phyloP scores from a whole-genome alignment of 2,888 invertebrate species.

The Volucella inanis region DNA sequence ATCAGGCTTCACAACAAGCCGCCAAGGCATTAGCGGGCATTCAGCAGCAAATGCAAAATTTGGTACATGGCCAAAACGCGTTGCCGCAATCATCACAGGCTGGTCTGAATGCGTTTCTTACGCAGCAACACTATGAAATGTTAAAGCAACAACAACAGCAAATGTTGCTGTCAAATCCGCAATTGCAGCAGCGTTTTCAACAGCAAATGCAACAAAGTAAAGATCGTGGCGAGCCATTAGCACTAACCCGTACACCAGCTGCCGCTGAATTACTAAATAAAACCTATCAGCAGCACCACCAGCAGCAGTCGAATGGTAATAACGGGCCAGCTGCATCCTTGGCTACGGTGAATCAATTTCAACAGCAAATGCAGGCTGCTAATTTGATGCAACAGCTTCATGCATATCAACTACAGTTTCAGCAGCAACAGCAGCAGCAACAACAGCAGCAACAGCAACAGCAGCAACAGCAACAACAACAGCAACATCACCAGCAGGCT shows the following conservation, averaged over 20 bases:
- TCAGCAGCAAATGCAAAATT: constrained; percentile 80
- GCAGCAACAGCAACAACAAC: constrained; percentile 65
- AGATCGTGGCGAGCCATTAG: constrained; percentile 78
- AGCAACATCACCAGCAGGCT: constrained; percentile 81
- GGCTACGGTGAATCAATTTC: constrained; percentile 76
- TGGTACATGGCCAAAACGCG: constrained; percentile 78
- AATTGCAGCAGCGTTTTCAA: constrained; percentile 78
- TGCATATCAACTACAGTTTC: constrained; percentile 80
- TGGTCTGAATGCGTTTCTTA: constrained; percentile 78
- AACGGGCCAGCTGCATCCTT: constrained; percentile 76
- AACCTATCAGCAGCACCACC: constrained; percentile 78
- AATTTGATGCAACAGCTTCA: constrained; percentile 79
- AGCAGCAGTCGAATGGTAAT: constrained; percentile 79
- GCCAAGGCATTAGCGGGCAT: constrained; percentile 78
- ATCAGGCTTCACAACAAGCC: constrained; percentile 77
- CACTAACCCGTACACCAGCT: constrained; percentile 79
- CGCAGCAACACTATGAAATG: constrained; percentile 79
- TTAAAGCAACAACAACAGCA: constrained; percentile 78
- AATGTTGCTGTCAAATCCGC: constrained; percentile 76
- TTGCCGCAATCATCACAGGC: constrained; percentile 77
- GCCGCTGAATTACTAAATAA: constrained; percentile 79
- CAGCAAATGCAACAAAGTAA: constrained; percentile 79
- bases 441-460: constrained; percentile 71
- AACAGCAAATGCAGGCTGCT: constrained; percentile 79
- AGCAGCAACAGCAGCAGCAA: constrained; percentile 84